phyloP scores from a whole-genome alignment of 2,113 vertebrate genomes.

The Pomatorhinus ruficollis region DNA sequence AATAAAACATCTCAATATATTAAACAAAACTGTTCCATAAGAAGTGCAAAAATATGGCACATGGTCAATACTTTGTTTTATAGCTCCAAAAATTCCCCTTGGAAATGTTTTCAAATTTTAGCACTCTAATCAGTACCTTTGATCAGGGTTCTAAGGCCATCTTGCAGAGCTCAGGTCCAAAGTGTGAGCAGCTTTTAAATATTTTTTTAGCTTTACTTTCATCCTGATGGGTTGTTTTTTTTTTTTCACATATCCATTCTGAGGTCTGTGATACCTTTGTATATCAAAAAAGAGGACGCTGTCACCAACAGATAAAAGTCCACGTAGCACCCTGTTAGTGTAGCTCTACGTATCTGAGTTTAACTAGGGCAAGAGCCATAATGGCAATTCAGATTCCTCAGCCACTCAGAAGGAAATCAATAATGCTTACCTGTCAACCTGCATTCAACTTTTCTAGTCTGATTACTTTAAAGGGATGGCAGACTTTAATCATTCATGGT shows the following conservation, averaged over 20 bases:
- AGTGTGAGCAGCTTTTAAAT: not conserved
- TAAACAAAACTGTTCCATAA: not conserved
- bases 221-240: not conserved
- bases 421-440: not conserved
- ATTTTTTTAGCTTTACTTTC: not conserved
- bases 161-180: not conserved
- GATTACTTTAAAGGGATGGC: not conserved
- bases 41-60: not conserved
- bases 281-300: not conserved
- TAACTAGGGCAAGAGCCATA: not conserved
- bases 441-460: not conserved
- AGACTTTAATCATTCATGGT: not conserved
- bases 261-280: not conserved
- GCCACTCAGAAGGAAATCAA: not conserved
- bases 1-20: not conserved
- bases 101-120: not conserved
- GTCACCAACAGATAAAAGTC: not conserved
- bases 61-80: not conserved
- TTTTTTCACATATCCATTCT: not conserved
- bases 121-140: not conserved
- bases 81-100: not conserved
- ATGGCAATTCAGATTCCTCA: not conserved
- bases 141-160: not conserved
- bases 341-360: not conserved
- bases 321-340: fast-evolving